These are phyloP conservation scores for Zoroaster sp. DNA, from an alignment of 53 echinoderm and acorn worm genomes.

Conservation along the genomic window DNA sequence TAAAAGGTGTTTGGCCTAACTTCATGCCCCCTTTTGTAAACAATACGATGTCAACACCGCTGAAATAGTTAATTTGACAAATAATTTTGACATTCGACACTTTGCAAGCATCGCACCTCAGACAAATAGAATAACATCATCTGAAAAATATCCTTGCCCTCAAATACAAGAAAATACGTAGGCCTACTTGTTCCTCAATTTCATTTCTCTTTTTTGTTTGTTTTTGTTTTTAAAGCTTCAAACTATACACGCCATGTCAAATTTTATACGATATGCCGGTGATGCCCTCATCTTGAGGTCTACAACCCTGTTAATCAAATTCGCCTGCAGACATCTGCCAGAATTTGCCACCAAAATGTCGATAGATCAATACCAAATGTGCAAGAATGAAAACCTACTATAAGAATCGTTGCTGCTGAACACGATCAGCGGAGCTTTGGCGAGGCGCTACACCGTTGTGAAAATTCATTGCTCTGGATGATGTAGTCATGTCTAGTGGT, in stretches of 20 bases:
- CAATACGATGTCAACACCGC: no score
- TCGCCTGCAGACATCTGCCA: slow-evolving; percentile 32
- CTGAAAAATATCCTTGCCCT: no score
- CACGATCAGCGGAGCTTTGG: not conserved
- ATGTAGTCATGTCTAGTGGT: not conserved
- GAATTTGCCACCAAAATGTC: slow-evolving; percentile 19
- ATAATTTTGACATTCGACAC: no score
- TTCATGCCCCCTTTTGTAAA: no score
- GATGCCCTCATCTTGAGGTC: not conserved
- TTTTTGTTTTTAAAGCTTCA: not conserved
- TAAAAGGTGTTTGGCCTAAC: no score
- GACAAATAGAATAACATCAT: no score
- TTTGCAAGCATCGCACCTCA: no score
- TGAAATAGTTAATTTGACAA: no score
- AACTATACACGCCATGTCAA: not conserved
- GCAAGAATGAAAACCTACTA: not conserved
- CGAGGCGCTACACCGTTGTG: not conserved
- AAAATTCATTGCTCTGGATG: not conserved
- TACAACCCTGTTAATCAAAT: slow-evolving; percentile 25
- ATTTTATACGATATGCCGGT: not conserved
- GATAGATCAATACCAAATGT: slow-evolving; percentile 40
- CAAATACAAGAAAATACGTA: no score
- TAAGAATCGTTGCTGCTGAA: not conserved
- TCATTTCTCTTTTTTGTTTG: no score
- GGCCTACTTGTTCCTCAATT: no score